Evolutionary conservation across 2,113 vertebrate species (phyloP).

Genomic region (Ovibos moschatus): DNA sequence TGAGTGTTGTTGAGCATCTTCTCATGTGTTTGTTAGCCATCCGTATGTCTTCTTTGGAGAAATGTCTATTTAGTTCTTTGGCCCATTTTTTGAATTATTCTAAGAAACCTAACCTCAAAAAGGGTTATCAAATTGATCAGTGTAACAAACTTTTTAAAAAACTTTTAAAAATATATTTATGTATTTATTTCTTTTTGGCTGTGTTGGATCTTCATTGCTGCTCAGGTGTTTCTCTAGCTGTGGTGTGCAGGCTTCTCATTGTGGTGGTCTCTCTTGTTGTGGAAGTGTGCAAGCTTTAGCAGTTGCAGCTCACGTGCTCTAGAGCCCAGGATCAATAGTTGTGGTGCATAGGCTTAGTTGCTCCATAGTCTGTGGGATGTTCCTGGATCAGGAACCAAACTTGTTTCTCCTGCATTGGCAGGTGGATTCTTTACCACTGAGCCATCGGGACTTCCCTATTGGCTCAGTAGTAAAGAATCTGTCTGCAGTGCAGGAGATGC

Average conservation of each 20-base stretch:
- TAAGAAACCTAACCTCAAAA: neutral
- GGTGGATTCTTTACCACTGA: neutral
- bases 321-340: neutral
- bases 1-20: too few relatives aligned
- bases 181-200: neutral
- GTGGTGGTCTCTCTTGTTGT: neutral
- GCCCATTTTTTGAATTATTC: too few relatives aligned
- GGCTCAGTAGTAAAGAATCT: neutral
- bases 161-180: neutral
- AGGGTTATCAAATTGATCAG: neutral
- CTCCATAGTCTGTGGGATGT: neutral
- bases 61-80: too few relatives aligned
- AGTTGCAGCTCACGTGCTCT: neutral
- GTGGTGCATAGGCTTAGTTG: neutral
- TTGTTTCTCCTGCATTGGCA: neutral
- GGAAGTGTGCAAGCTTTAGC: fast-evolving
- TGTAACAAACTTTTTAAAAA: neutral
- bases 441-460: neutral
- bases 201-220: neutral
- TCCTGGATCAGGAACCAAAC: neutral
- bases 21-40: too few relatives aligned
- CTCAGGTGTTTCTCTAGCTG: neutral
- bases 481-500: neutral
- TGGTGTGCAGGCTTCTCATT: neutral
- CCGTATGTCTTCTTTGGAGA: too few relatives aligned